These are phyloP conservation scores for Netelia fuscicornis DNA, from an alignment of 2,888 invertebrate genomes.

Conservation along the genomic window DNA sequence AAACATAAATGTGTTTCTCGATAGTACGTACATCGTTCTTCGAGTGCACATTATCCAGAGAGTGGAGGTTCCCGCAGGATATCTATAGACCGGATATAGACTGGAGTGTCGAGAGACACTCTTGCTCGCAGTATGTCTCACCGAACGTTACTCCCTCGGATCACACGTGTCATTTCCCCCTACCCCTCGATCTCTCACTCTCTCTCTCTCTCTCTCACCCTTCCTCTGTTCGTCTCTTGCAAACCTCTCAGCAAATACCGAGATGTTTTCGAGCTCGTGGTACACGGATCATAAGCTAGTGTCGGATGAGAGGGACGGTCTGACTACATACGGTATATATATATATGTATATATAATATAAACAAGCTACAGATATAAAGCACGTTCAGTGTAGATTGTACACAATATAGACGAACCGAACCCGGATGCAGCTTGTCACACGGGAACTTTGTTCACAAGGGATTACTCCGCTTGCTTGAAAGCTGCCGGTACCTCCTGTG, in stretches of 20 bases:
- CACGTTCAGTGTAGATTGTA: background rate
- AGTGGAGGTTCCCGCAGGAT: conserved; percentile 29
- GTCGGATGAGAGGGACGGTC: conserved; percentile 21
- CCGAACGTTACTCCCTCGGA: conserved; percentile 7
- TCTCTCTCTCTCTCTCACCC: conserved; percentile 13
- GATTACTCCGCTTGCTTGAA: conserved; percentile 72
- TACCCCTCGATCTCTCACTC: background rate
- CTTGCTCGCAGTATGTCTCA: conserved; percentile 2
- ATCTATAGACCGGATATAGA: background rate
- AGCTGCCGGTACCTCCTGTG: conserved; percentile 22
- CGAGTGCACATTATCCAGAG: conserved; percentile 40
- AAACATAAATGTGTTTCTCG: background rate
- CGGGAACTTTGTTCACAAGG: conserved; percentile 74
- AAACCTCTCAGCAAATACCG: conserved; percentile 46
- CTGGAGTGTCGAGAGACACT: background rate
- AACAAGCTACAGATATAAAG: background rate
- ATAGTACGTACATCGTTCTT: background rate
- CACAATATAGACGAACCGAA: conserved; percentile 15
- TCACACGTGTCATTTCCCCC: conserved; percentile 32
- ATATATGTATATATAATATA: conserved; percentile 1
- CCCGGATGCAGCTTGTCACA: conserved; percentile 74
- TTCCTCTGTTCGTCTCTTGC: conserved; percentile 10
- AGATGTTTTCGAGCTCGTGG: conserved; percentile 43
- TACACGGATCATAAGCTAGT: conserved; percentile 47
- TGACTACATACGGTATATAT: conserved; percentile 3